Percentiles rank a stretch among this genome's conserved stretches.
Conservation (phyloP, 1,140 invertebrate species). For the Drosophila funebris region DNA sequence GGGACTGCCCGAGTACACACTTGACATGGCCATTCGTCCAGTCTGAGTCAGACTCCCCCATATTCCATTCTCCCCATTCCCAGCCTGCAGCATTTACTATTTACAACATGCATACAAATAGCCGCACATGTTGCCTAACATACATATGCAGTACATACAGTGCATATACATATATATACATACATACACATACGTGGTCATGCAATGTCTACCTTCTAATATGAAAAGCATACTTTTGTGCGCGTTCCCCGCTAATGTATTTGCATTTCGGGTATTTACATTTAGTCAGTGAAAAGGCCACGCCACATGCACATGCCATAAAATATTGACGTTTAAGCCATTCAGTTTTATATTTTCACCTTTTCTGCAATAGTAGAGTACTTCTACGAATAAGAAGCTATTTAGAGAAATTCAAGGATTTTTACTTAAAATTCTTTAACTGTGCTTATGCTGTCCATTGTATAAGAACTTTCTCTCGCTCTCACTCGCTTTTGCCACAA, state of each 20-base stretch:
- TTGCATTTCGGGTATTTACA: constrained; percentile 70
- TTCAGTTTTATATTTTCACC: not conserved
- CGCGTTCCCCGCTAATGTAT: constrained; percentile 58
- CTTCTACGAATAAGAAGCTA: too few species aligned
- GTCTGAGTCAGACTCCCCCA: constrained; percentile 23
- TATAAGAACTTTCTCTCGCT: too few species aligned
- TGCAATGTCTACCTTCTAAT: constrained; percentile 15
- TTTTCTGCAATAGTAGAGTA: not conserved
- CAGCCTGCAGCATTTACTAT: constrained; percentile 24
- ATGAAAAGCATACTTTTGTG: constrained; percentile 60
- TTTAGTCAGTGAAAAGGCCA: constrained; percentile 27
- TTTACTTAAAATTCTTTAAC: too few species aligned
- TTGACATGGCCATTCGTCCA: constrained; percentile 69
- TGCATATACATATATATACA: not conserved
- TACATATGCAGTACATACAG: not conserved
- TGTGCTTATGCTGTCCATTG: too few species aligned
- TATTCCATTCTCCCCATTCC: not conserved
- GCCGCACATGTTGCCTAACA: not conserved
- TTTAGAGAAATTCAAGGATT: too few species aligned
- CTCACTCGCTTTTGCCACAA: too few species aligned
- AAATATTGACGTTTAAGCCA: constrained; percentile 39
- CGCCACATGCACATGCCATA: constrained; percentile 8
- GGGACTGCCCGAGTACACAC: constrained; percentile 37
- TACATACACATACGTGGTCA: not conserved
- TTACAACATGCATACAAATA: constrained; percentile 61